Conservation (phyloP, 1,140 invertebrate species). For the Diorhabda sublineata region DNA sequence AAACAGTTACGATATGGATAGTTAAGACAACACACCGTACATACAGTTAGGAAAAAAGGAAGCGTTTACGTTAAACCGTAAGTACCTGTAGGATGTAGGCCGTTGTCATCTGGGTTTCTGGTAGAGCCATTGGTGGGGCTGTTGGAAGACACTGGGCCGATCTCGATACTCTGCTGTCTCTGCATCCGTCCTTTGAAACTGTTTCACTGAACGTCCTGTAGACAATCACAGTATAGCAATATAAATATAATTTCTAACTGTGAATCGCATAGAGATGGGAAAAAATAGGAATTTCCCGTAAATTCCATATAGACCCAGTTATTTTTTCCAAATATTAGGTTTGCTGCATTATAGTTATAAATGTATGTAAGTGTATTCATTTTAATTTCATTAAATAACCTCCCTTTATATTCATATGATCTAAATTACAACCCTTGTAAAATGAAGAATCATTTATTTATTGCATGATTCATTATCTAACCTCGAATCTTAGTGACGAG, state of each 20-base stretch:
- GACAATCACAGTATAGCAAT: background rate
- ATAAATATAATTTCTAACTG: background rate
- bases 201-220: constrained; percentile 27
- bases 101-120: constrained; percentile 15
- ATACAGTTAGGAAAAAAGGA: background rate
- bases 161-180: constrained; percentile 31
- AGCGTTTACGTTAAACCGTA: constrained; percentile 1
- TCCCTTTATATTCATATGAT: too few species aligned
- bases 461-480: too few species aligned
- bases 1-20: background rate
- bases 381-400: background rate
- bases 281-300: background rate
- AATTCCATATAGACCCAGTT: background rate
- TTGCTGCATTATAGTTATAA: background rate
- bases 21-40: background rate
- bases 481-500: too few species aligned
- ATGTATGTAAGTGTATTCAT: background rate
- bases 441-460: too few species aligned
- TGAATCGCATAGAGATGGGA: background rate
- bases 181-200: constrained; percentile 28
- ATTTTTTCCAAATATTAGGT: background rate
- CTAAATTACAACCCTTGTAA: too few species aligned
- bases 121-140: constrained; percentile 24
- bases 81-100: constrained; percentile 21
- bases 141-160: constrained; percentile 26